Evolutionary conservation across 2,113 vertebrate species (phyloP).

Genomic region (Chelonoidis abingdonii): DNA sequence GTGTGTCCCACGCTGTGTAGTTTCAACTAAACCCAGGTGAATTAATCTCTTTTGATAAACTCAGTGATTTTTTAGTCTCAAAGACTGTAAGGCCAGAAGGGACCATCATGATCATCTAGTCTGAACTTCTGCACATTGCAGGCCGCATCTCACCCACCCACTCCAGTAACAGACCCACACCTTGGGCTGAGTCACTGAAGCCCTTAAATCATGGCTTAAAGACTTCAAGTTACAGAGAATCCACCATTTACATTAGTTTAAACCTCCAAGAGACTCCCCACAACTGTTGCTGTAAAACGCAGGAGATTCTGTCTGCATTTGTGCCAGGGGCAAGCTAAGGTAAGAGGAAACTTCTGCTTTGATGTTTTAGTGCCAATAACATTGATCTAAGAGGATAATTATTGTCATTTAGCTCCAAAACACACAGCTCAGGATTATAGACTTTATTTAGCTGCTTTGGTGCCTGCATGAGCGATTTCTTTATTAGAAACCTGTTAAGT

Average conservation of each 20-base stretch:
- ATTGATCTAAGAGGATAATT: background rate
- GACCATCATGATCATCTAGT: background rate
- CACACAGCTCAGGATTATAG: fast-evolving
- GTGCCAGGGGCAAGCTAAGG: fast-evolving
- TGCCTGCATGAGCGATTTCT: fast-evolving
- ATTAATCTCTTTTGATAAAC: background rate
- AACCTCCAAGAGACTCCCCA: background rate
- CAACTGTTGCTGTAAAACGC: fast-evolving
- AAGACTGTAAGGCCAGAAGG: background rate
- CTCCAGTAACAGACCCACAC: background rate
- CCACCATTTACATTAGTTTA: background rate
- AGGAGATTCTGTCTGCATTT: background rate
- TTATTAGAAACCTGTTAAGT: fast-evolving
- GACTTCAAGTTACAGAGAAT: background rate
- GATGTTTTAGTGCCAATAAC: background rate
- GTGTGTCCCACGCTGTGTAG: fast-evolving
- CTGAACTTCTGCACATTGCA: background rate
- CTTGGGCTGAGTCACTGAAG: background rate
- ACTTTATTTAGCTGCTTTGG: background rate
- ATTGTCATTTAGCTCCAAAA: background rate
- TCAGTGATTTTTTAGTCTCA: background rate
- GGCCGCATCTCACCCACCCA: background rate
- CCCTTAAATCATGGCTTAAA: background rate
- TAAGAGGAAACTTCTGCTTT: background rate
- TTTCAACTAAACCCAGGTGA: background rate